Base-by-base conservation (phyloP, 2,113 vertebrate species). In the Ceyx margarethae region DNA sequence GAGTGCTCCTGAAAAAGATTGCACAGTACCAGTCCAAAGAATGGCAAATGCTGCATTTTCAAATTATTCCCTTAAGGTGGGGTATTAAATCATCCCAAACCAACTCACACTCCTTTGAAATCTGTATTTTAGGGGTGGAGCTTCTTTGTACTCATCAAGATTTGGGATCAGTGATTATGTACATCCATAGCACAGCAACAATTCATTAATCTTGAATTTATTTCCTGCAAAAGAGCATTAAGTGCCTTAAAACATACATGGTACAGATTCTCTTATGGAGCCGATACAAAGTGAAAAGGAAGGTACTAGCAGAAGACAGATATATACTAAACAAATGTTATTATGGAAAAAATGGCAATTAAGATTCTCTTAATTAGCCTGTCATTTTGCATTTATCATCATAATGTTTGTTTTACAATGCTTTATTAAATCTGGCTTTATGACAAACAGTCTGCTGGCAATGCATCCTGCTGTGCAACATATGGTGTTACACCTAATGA, bases 381-480 rank as follows among this genome's bases (percentile, higher is more conserved):
- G 97, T 98, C 97, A 97, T 98, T 98, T 97, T 97, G 94, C 97
- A 97, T 98, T 98, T 98, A 97, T 98, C 97, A 97, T 97, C 95
- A 95, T 97, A 96, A 98, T 97, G 97, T 98, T 98, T 98, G 97
- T 97, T 98, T 98, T 98, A 98, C 96, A 97, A 97, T 97, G 95
- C 97, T 97, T 98, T 98, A 98, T 98, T 98, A 98, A 98, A 97
- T 97, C 97, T 98, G 97, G 97, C 97, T 98, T 97, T 97, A 95
- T 97, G 98, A 98, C 97, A 98, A 98, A 96, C 96, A 96, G 94
- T 97, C 96, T 97, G 95, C 95, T 97, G 97, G 97, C 97, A 96
- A 11, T 81, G 85, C 80, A 87, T 96, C 97, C 97, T 97, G 97
- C 97, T 97, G 97, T 93, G 97, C 93, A 97, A 92, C 98, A 98